Base-by-base conservation (phyloP, 2,113 vertebrate genomes). In the Silurus glanis region DNA sequence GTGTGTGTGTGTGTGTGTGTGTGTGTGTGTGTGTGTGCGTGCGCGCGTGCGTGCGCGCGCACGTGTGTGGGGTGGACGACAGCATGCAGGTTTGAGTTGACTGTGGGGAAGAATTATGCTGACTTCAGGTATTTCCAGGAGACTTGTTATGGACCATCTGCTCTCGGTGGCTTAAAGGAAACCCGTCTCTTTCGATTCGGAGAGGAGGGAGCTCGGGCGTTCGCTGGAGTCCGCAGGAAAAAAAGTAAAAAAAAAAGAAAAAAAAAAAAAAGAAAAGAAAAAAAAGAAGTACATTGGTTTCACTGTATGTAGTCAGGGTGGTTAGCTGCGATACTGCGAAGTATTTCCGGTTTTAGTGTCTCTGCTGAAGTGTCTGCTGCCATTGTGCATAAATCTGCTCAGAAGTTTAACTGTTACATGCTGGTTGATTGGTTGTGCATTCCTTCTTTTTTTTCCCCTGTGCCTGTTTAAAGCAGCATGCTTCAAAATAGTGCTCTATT, bases 51-150 rank as follows among this genome's bases (percentile, higher is more conserved):
- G 28, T 5, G 28, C 37, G 67, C 45, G 12, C 5, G 67, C 45
- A 8, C 45, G 67, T 45, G 67, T n/a, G 21, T n/a, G 23, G 49
- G 59, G 37, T 10, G 61, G 88, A 87, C 86, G 82, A 49, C 83
- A 88, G 92, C 86, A 85, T 94, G 93, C 89, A 88, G 92, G 91
- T 93, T 84, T 92, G 90, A 93, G 90, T 93, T 92, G 91, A 88
- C 90, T 89, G 85, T 92, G 84, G 91, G 89, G 84, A 87, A 79
- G 87, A 94, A 93, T 88, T 93, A 92, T 94, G 94, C 94, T 94
- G 94, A 95, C 94, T 94, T 93, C 91, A 94, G 92, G 93, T 94
- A 93, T 94, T 95, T 94, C 91, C 89, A 91, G 79, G 71, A 91
- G 91, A 94, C 92, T 94, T 92, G 92, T 92, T 91, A 91, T 90